Base-by-base conservation (phyloP, 2,113 vertebrate species). In the Lepidothrix coronata region DNA sequence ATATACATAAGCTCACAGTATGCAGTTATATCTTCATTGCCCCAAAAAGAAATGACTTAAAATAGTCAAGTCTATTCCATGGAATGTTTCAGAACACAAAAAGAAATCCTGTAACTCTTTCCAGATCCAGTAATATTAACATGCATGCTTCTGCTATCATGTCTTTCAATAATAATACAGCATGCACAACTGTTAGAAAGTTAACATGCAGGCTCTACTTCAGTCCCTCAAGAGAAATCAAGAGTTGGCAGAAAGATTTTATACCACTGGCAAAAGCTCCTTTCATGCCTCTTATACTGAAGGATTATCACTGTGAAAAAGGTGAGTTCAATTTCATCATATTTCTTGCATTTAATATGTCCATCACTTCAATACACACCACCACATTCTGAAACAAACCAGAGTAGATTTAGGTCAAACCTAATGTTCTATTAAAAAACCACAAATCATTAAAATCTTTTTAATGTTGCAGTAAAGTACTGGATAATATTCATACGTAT, bases 281-380 rank as follows among this genome's bases (percentile, higher is more conserved):
- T 80, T 78, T 58, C 16, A 12, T 37, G 20, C 44, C 21, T 59
- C 54, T 70, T 46, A 65, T 35, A 14, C 9, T 46, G 39, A 77
- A 31, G 10, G 13, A 88, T 58, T 46, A 75, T 39, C 67, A 79
- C 44, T 11, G 52, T 27, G 13, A 43, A 85, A 88, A 78, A 78
- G 28, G 12, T 4, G 11, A 71, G 25, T 12, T 68, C 0, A 1
- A 48, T 63, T 79, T 57, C 7, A 43, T 51, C 11, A 0, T 12
- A 41, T 17, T 65, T 80, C 33, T 63, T 63, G 11, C 30, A 65
- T 21, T 23, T 63, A 54, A n/a, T 66, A 20, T 7, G 4, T 33
- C 43, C 27, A 67, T 25, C 19, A 39, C 80, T 74, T 37, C 77
- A 48, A 78, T 15, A 58, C 4, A 80, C 43, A 41, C 3, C 16